Evolutionary conservation across 2,113 vertebrate species (phyloP).

Genomic region (Proterorhinus semilunaris): DNA sequence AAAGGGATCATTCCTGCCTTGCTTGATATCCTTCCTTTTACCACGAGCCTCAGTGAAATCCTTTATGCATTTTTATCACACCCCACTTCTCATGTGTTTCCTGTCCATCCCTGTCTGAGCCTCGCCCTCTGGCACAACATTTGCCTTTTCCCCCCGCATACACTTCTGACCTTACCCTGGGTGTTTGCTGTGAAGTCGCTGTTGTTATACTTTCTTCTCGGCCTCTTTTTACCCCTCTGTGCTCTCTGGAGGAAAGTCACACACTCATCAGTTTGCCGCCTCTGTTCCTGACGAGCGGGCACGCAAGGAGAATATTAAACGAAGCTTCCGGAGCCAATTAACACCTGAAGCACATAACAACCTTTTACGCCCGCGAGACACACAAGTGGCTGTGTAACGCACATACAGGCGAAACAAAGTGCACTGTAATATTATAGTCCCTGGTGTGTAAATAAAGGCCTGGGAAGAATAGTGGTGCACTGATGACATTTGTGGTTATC

Average conservation of each 20-base stretch:
- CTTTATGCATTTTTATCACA: conserved; percentile 72
- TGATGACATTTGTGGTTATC: no score
- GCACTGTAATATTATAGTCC: not conserved
- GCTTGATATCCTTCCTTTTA: conserved; percentile 75
- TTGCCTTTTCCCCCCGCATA: conserved; percentile 32
- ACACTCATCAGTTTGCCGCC: conserved; percentile 80
- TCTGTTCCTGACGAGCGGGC: conserved; percentile 72
- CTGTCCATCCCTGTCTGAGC: conserved; percentile 26
- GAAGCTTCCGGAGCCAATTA: conserved; percentile 78
- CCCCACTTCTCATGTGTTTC: conserved; percentile 24
- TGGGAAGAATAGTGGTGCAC: no score
- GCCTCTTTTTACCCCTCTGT: conserved; percentile 35
- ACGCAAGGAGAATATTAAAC: conserved; percentile 81
- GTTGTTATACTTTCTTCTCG: conserved; percentile 49
- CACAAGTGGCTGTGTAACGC: not conserved
- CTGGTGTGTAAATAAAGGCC: no score
- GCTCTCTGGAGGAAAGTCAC: conserved; percentile 72
- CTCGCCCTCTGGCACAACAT: conserved; percentile 30
- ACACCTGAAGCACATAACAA: conserved; percentile 79
- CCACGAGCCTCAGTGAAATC: conserved; percentile 57
- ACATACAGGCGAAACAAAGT: not conserved
- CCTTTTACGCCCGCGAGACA: conserved; percentile 68
- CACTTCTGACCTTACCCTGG: conserved; percentile 67
- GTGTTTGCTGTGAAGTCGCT: conserved; percentile 61
- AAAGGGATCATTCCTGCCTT: conserved; percentile 68